Evolutionary conservation across 2,113 vertebrate species (phyloP), one percentile per base, ranked within the genome.

Genomic region (Smithornis capensis): DNA sequence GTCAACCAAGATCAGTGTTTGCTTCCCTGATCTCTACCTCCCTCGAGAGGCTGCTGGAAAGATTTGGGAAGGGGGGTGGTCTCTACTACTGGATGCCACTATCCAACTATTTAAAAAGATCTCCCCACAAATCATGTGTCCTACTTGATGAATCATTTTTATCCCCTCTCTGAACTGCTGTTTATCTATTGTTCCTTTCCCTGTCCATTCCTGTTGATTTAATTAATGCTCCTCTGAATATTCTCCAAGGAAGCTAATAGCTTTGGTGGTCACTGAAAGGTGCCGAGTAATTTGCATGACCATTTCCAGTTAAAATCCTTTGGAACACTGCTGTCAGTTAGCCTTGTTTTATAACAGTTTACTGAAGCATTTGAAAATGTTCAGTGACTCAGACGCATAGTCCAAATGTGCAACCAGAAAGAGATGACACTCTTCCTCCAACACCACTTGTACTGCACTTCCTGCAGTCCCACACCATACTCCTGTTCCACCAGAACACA

Each of bases 191-290:
- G 53, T 18, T 83, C 16, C 1, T 52, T 90, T 60, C 38, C 53
- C 64, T 71, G 76, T 87, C 90, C 64, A 57, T 73, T 86, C 49
- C 23, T 52, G 19, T 74, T 77, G 60, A 88, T 91, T 96, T 83
- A 90, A 89, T 95, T 68, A 92, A 59, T 10, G 29, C 23, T 83
- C 44, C 64, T 86, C 75, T 89, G 59, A 57, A 50, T 70, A 27
- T 63, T 83, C 75, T 93, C 90, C 56, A 92, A 92, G 83, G 79
- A 94, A 94, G 83, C 56, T 3, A 71, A 81, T 35, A 64, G 85
- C 56, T 92, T 90, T 89, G 60, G 38, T 42, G 73, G 90, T 74
- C 83, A 92, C 91, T 45, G 83, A 76, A 86, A 93, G 79, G 64
- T 93, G 90, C 79, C 55, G 84, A 92, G 53, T 60, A 78, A 90